Evolutionary conservation across 2,888 invertebrate species (phyloP), one percentile per base, ranked within the genome.

Genomic region (Tetheella fluctuosa): DNA sequence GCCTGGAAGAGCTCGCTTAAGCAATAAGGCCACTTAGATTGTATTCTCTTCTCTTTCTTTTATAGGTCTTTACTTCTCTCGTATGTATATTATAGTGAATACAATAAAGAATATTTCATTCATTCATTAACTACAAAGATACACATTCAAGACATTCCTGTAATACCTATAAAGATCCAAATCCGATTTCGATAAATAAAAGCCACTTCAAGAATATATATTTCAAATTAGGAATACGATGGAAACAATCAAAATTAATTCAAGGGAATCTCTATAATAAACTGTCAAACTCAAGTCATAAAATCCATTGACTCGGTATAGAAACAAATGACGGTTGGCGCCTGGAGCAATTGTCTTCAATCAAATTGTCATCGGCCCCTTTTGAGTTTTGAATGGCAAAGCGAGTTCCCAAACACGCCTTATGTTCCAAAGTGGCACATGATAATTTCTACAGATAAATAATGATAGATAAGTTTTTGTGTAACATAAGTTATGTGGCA

Each of bases 231-330:
- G 17, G 7, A 39, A 39, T 5, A 5, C 17, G 10, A 10, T 2
- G n/a, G 30, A 10, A 30, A 34, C 34, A 34, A 34, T 34, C 13
- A 34, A 34, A 34, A 2, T 13, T 13, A 34, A 34, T 13, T 48
- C 48, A 48, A 48, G 17, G 10, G 20, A 48, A 48, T 48, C 48
- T 20, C 10, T 2, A 48, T 20, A 10, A 6, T 48, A 48, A 20
- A 17, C 48, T 20, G 20, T 48, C 17, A 48, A 48, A 48, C 17
- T 48, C 20, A 48, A 48, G 48, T 48, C 48, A 48, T 48, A 48
- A 48, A 48, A 48, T 48, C 20, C 48, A 48, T 48, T 48, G 48
- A 48, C 20, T 20, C 5, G 5, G 2, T 15, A 39, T 39, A n/a
- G 39, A 39, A 39, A n/a, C 42, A 20, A 48, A 48, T 48, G 10